Evolutionary conservation across 2,113 vertebrate genomes (phyloP).

Genomic region (Oncorhynchus nerka): DNA sequence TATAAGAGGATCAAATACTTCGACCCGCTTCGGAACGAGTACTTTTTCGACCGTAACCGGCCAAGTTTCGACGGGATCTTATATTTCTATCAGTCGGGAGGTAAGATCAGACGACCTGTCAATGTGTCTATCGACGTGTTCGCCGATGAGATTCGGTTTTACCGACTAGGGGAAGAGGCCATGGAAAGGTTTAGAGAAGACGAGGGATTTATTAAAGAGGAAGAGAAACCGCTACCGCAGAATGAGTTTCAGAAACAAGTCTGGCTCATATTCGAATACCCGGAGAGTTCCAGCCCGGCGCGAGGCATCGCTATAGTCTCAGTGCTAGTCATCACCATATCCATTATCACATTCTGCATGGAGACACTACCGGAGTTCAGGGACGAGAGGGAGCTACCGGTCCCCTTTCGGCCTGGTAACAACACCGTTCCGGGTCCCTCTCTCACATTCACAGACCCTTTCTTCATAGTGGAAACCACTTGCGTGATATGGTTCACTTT

Average conservation of each 20-base stretch:
- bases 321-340: conserved; percentile 93
- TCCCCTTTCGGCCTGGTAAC: conserved; percentile 64
- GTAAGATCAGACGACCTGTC: conserved; percentile 88
- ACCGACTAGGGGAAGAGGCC: conserved; percentile 91
- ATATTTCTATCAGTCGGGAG: conserved; percentile 95
- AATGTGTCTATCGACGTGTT: conserved; percentile 95
- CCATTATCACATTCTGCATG: conserved; percentile 95
- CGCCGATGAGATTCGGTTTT: conserved; percentile 92
- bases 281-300: conserved; percentile 89
- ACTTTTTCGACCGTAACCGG: conserved; percentile 96
- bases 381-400: conserved; percentile 85
- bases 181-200: conserved; percentile 93
- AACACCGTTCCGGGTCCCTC: conserved; percentile 70
- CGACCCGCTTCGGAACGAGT: conserved; percentile 94
- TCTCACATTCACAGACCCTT: conserved; percentile 85
- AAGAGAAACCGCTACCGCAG: conserved; percentile 87
- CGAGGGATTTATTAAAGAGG: conserved; percentile 91
- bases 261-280: conserved; percentile 98
- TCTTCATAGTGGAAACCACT: conserved; percentile 95
- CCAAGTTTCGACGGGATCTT: conserved; percentile 95
- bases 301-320: conserved; percentile 94
- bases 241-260: conserved; percentile 94
- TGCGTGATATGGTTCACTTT: conserved; percentile 99
- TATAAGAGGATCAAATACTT: conserved; percentile 92
- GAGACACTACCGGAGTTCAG: conserved; percentile 94